Evolutionary conservation across 2,113 vertebrate genomes (phyloP), one percentile per base, ranked within the genome.

Genomic region (Dicentrarchus labrax): DNA sequence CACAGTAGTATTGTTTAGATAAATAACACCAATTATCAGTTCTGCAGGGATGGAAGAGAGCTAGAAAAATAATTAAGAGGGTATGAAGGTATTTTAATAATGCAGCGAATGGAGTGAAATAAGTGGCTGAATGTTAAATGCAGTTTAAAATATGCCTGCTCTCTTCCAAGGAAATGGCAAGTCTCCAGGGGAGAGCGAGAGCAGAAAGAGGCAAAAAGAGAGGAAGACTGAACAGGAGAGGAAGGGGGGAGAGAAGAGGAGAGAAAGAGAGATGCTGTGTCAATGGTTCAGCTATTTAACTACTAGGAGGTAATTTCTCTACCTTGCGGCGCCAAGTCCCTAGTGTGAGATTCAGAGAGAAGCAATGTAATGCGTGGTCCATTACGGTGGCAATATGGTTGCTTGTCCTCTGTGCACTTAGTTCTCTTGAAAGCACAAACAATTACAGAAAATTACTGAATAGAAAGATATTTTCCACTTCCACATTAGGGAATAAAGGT

Each of bases 1-100:
- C 91, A 84, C 56, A 45, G 89, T 84, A 76, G 84, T 88, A 88
- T 92, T 94, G 90, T 94, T 95, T 94, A 92, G 93, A 95, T 93
- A 95, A 95, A 95, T 94, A 95, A 94, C 82, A 78, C 74, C 88
- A 94, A 94, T 94, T 93, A 94, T 92, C 85, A 86, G 90, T 89
- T 86, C 88, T 92, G 86, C 87, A 62, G 90, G 89, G 85, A 93
- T 74, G 62, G 38, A 73, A 68, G 68, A 62, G 66, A 80, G 92
- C 83, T 84, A 47, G 85, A 81, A 70, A 92, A 92, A 93, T 93
- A 92, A 94, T 93, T 92, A 92, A 86, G 78, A 77, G 76, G 79
- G 71, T 86, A 84, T 89, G 78, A 89, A 91, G 88, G 82, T 80
- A 85, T 93, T 92, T 93, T 87, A 93, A 92, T 92, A 93, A 91